Evolutionary conservation across 2,113 vertebrate species (phyloP).

Genomic region (Scatophagus argus): DNA sequence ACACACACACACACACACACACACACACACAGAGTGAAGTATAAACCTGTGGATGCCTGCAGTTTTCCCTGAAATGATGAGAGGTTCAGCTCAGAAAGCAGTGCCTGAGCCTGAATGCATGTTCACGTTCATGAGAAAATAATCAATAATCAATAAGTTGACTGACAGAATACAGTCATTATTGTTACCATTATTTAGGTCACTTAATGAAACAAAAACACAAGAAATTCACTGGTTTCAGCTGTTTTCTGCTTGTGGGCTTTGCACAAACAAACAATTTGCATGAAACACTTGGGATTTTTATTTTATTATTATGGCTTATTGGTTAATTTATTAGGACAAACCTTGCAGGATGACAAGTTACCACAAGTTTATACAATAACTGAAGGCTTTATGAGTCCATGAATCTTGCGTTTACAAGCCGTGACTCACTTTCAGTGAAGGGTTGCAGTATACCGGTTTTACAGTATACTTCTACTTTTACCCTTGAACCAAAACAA

Average conservation of each 20-base stretch:
- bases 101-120: background rate
- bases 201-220: background rate
- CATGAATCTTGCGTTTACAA: background rate
- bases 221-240: background rate
- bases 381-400: background rate
- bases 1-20: too few relatives aligned
- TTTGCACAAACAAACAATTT: background rate
- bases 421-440: background rate
- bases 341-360: background rate
- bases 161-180: background rate
- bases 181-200: too few relatives aligned
- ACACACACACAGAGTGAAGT: background rate
- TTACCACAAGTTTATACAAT: background rate
- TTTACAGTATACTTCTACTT: too few relatives aligned
- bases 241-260: background rate
- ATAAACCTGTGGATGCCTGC: conserved; percentile 1
- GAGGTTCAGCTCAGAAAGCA: conserved; percentile 1
- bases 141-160: background rate
- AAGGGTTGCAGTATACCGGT: too few relatives aligned
- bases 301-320: background rate
- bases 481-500: conserved; percentile 20
- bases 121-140: background rate
- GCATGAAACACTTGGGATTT: background rate
- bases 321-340: background rate
- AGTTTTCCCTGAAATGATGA: background rate